These are phyloP conservation scores for Brachystomella parvula DNA, from an alignment of 1,140 invertebrate genomes.

Conservation along the genomic window DNA sequence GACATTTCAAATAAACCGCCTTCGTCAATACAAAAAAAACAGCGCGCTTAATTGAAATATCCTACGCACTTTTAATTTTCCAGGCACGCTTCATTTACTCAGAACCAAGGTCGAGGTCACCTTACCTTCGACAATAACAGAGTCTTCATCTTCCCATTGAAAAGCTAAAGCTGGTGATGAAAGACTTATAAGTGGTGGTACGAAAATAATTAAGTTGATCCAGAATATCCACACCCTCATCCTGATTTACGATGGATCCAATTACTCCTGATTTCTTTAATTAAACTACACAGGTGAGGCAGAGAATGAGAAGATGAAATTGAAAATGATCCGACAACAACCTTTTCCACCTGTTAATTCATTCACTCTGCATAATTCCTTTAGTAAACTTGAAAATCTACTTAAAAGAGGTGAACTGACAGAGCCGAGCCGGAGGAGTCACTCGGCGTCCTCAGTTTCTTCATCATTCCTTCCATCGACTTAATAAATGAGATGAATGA, in stretches of 20 bases:
- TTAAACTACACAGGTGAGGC: background rate
- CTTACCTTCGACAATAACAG: slow-evolving; percentile 24
- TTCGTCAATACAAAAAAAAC: too few species aligned
- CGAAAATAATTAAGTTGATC: slow-evolving; percentile 7
- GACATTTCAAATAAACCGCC: too few species aligned
- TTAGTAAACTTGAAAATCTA: slow-evolving; percentile 5
- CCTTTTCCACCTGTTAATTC: background rate
- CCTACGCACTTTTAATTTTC: background rate
- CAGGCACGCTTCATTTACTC: too few species aligned
- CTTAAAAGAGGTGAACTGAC: slow-evolving; percentile 2
- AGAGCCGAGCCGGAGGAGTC: too few species aligned
- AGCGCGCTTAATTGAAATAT: too few species aligned
- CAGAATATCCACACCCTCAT: background rate
- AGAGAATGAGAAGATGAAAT: background rate
- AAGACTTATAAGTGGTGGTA: background rate
- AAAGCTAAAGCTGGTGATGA: background rate
- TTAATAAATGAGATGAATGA: slow-evolving; percentile 9
- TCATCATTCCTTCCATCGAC: too few species aligned
- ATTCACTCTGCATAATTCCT: background rate
- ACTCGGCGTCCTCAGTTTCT: too few species aligned
- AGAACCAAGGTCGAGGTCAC: background rate
- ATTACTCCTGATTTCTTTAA: background rate
- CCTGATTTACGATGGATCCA: background rate
- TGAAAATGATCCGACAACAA: background rate
- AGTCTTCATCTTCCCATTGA: slow-evolving; percentile 26